Percentiles rank a stretch among this genome's conserved stretches.
These are phyloP conservation scores for Vombatus ursinus DNA, from an alignment of 2,113 vertebrate species.

Conservation along the genomic window DNA sequence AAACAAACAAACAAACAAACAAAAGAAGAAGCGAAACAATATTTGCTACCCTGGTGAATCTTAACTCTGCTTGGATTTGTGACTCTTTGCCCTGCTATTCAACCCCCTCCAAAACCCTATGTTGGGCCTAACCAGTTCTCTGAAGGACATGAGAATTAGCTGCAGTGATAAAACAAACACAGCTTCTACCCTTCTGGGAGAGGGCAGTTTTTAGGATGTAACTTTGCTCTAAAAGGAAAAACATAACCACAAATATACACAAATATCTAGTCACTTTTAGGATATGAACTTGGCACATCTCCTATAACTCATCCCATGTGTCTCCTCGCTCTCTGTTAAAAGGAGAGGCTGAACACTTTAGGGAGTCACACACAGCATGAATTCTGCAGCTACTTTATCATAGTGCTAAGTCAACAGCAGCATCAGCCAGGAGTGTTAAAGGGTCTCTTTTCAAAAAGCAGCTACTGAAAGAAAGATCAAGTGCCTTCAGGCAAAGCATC, in stretches of 20 bases:
- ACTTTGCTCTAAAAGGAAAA: neutral
- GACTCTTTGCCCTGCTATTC: neutral
- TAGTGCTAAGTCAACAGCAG: slow-evolving; percentile 40
- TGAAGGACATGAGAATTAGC: neutral
- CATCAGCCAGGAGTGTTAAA: slow-evolving; percentile 33
- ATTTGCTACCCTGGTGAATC: neutral
- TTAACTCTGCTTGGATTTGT: neutral
- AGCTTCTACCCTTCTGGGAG: neutral
- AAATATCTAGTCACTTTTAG: neutral
- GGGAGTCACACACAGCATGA: slow-evolving; percentile 22
- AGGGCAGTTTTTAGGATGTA: neutral
- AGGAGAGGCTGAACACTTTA: slow-evolving; percentile 36
- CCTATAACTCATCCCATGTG: slow-evolving; percentile 14
- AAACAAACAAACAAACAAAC: neutral
- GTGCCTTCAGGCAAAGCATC: neutral
- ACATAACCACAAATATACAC: neutral
- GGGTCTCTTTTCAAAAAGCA: neutral
- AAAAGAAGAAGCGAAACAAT: neutral
- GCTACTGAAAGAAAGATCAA: slow-evolving; percentile 46
- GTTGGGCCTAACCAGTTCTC: neutral
- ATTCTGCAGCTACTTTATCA: slow-evolving; percentile 20
- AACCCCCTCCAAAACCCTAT: neutral
- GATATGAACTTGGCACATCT: neutral
- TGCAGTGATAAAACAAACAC: neutral
- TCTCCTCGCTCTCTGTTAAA: slow-evolving; percentile 31